These are phyloP conservation scores for Tachystola acroxantha DNA, from an alignment of 2,888 invertebrate species.

Conservation along the genomic window DNA sequence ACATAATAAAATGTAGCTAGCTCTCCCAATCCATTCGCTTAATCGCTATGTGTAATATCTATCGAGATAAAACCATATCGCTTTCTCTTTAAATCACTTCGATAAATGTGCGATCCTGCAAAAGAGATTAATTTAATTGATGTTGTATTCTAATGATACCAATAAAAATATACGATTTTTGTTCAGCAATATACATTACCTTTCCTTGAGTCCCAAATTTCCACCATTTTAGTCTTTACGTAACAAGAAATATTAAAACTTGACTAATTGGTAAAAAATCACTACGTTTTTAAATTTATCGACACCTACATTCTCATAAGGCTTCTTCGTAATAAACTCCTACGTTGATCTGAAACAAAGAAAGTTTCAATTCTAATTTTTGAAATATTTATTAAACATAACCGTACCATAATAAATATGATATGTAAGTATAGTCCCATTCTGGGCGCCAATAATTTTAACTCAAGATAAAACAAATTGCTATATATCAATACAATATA, in stretches of 20 bases:
- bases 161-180: constrained; percentile 4
- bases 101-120: constrained; percentile 2
- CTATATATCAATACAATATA: no score
- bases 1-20: constrained; percentile 11
- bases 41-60: constrained; percentile 6
- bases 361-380: no score
- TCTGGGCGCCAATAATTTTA: no score
- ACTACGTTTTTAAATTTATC: constrained; percentile 50
- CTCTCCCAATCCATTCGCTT: constrained; percentile 9
- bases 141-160: not conserved
- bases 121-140: constrained; percentile 1
- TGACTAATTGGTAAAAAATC: constrained; percentile 69
- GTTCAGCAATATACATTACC: constrained; percentile 17
- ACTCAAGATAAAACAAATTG: no score
- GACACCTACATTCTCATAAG: constrained; percentile 73
- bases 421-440: no score
- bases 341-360: constrained; percentile 71
- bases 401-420: no score
- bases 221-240: constrained; percentile 55
- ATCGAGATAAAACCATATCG: constrained; percentile 1
- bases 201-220: constrained; percentile 68
- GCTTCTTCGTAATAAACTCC: constrained; percentile 77
- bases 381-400: no score
- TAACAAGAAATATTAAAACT: constrained; percentile 57
- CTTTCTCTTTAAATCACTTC: not conserved